Base-by-base conservation (phyloP, 1,140 invertebrate species). In the Drosophila navojoa region DNA sequence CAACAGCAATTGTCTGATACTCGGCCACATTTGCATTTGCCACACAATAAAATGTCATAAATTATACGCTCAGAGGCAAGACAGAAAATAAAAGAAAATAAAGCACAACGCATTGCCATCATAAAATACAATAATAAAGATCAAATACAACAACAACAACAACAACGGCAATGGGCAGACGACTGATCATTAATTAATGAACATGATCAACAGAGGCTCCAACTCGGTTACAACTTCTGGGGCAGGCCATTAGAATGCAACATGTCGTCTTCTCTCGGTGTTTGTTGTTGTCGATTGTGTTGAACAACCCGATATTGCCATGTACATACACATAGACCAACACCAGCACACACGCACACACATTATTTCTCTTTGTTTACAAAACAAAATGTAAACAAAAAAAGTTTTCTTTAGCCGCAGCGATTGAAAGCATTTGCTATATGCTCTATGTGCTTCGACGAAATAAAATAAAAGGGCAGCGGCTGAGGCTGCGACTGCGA, bases 311-410 rank as follows among this genome's bases (percentile, higher is more conserved):
- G 81, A 84, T 84, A 61, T 63, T 82, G 78, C 67, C 61, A 57
- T 54, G 40, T 52, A 57, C 42, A 35, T 42, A 35, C 61, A 50
- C 60, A 59, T 73, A 44, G 25, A 50, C 27, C 4, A 4, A 29
- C 27, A 29, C 27, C 4, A 4, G 10, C 32, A 75, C 61, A 61
- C 58, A 49, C 15, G 57, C 49, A 15, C 35, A 55, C 22, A 47
- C 22, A 69, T 67, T 80, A 74, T 77, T 81, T 70, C 64, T 71
- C 79, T 76, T 86, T 90, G 87, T 90, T 90, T 90, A 90, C 76
- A 90, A 90, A 90, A 86, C 86, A 90, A 82, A 82, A 90, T 82
- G 86, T 90, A 90, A 90, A 90, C 86, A 90, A 90, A 81, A 82
- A 90, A 81, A 82, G 55, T 81, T 87, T 86, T 81, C 76, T 78